phyloP scores from a whole-genome alignment of 1,140 invertebrate genomes.

The Nixonia krombeini region DNA sequence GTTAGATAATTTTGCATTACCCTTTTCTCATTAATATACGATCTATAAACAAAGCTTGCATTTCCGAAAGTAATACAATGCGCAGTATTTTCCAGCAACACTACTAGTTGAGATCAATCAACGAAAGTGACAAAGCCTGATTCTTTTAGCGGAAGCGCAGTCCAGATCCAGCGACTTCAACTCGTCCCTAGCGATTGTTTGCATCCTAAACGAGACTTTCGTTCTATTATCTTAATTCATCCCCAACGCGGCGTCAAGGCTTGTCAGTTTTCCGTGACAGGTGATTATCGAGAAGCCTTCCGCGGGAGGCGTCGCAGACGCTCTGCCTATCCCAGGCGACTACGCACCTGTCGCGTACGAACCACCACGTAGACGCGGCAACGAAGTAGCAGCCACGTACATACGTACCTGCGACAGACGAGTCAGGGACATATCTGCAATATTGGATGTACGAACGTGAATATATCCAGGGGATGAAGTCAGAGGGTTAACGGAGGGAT shows the following conservation, averaged over 20 bases:
- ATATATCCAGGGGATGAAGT: constrained; percentile 37
- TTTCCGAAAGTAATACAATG: too few relatives aligned
- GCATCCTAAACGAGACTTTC: too few relatives aligned
- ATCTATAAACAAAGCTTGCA: too few relatives aligned
- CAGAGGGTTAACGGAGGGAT: constrained; percentile 20
- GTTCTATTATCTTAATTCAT: constrained; percentile 37
- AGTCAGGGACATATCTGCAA: constrained; percentile 60
- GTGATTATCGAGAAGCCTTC: constrained; percentile 51
- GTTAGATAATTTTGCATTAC: too few relatives aligned
- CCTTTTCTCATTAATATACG: too few relatives aligned
- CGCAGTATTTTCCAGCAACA: too few relatives aligned
- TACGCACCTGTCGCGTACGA: constrained; percentile 37
- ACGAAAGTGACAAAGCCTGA: too few relatives aligned
- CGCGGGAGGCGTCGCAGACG: too few relatives aligned
- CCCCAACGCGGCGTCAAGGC: constrained; percentile 21
- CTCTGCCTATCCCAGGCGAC: constrained; percentile 19
- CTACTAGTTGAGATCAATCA: too few relatives aligned
- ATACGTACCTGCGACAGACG: constrained; percentile 40
- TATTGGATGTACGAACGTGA: constrained; percentile 62
- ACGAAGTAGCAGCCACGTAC: constrained; percentile 25
- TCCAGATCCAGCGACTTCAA: too few relatives aligned
- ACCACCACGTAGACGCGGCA: constrained; percentile 14
- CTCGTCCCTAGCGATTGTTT: too few relatives aligned
- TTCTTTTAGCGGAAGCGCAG: too few relatives aligned
- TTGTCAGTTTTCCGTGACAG: constrained; percentile 45